phyloP scores from a whole-genome alignment of 2,797 vertebrate genomes.

The Hemitrygon akajei region DNA sequence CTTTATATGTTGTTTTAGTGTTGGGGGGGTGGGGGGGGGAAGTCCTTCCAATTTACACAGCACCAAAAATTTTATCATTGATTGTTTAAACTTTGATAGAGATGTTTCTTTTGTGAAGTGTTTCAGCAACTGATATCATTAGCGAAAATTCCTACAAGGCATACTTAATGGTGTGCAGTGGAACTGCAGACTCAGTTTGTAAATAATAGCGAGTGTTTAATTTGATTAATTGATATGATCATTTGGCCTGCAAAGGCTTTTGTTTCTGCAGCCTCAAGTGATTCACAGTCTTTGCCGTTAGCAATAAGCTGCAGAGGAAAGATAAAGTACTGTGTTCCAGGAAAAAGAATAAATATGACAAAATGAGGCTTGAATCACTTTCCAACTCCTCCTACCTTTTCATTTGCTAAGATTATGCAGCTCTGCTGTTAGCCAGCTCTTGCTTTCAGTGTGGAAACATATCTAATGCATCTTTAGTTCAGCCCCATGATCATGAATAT shows the following conservation, averaged over 20 bases:
- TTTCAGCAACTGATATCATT: constrained; percentile 22
- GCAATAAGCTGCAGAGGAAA: constrained; percentile 50
- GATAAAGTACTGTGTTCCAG: constrained; percentile 46
- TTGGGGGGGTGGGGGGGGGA: no score
- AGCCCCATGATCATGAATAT: constrained; percentile 31
- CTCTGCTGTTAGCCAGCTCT: constrained; percentile 4
- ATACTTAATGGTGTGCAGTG: constrained; percentile 22
- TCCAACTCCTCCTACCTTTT: constrained; percentile 17
- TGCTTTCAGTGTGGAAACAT: constrained; percentile 23
- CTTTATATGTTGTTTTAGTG: no score
- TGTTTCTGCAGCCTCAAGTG: constrained; percentile 53
- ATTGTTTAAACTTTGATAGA: constrained; percentile 1
- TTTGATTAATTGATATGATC: constrained; percentile 65
- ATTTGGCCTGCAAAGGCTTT: constrained; percentile 55
- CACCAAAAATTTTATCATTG: constrained; percentile 15
- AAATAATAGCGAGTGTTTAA: constrained; percentile 60
- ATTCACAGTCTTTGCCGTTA: constrained; percentile 47
- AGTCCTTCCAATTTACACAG: background rate
- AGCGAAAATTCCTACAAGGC: constrained; percentile 21
- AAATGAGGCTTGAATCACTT: constrained; percentile 43
- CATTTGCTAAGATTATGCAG: constrained; percentile 20
- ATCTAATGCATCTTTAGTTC: constrained; percentile 28
- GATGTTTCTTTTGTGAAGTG: background rate
- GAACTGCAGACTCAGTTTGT: constrained; percentile 56
- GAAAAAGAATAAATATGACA: constrained; percentile 51